Percentiles rank a stretch among this genome's conserved stretches.
Conservation (phyloP, 2,797 vertebrate genomes). For the Notoglanidium macrostoma region DNA sequence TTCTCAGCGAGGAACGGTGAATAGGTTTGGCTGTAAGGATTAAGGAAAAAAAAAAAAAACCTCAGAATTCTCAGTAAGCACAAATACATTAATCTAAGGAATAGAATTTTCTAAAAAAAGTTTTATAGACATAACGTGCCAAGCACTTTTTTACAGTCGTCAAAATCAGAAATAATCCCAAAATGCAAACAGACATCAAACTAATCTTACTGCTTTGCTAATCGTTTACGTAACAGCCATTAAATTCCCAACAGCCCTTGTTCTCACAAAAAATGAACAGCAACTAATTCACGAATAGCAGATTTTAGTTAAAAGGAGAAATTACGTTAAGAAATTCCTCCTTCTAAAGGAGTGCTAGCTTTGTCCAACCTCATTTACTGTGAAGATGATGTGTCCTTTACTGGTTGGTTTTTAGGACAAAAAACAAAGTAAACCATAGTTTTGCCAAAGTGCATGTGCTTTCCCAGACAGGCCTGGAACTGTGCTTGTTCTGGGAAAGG, state of each 20-base stretch:
- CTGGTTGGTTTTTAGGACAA: not conserved
- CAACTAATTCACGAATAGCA: not conserved
- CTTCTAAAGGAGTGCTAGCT: not conserved
- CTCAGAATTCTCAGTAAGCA: not conserved
- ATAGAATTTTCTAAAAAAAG: not conserved
- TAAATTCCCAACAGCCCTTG: not conserved
- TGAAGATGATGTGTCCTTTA: not conserved
- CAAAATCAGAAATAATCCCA: not conserved
- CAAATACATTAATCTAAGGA: not conserved
- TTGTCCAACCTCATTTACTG: not conserved
- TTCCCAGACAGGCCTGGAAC: not conserved
- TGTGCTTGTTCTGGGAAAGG: constrained; percentile 35
- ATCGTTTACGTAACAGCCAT: not conserved
- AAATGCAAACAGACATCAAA: not conserved
- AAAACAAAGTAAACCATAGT: not conserved
- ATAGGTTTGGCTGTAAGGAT: not conserved
- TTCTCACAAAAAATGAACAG: constrained; percentile 3
- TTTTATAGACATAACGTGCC: not conserved
- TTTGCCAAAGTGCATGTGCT: constrained; percentile 5
- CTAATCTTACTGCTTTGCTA: not conserved
- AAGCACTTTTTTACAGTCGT: not conserved
- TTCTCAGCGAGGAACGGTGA: not conserved
- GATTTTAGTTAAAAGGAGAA: not conserved
- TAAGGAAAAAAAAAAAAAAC: not conserved
- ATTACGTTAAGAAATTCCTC: not conserved